Evolutionary conservation across 2,113 vertebrate genomes (phyloP).

Genomic region (Rhinoptilus africanus): DNA sequence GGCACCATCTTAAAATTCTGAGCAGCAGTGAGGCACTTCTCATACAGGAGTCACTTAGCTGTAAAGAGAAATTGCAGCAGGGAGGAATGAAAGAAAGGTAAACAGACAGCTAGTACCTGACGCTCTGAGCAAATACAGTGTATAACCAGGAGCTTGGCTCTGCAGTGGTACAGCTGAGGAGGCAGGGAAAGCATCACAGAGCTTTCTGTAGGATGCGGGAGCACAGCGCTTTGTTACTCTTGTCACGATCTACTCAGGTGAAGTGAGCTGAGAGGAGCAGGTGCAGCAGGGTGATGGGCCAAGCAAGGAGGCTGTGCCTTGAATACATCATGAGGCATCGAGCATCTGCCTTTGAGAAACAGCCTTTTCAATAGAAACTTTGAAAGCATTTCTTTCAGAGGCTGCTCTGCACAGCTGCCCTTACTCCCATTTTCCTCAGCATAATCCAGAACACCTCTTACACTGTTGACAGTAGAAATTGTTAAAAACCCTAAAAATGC

Average conservation of each 20-base stretch:
- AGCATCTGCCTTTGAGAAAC: slow-evolving; percentile 57
- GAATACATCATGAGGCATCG: slow-evolving; percentile 36
- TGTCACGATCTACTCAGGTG: slow-evolving; percentile 59
- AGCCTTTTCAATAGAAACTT: neutral
- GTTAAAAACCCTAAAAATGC: neutral
- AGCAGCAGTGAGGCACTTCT: neutral
- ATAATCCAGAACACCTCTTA: neutral
- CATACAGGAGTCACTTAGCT: fast-evolving
- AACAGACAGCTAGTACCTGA: neutral
- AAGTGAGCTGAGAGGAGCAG: slow-evolving; percentile 53
- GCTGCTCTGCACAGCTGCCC: neutral
- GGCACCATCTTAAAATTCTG: neutral
- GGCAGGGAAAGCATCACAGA: neutral
- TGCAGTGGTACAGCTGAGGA: neutral
- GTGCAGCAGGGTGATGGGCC: slow-evolving; percentile 52
- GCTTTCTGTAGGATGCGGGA: neutral
- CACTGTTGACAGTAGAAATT: neutral
- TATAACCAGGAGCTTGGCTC: neutral
- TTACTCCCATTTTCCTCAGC: neutral
- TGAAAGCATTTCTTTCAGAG: slow-evolving; percentile 29
- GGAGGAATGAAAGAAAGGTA: neutral
- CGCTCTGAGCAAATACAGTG: slow-evolving; percentile 2
- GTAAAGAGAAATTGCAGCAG: neutral
- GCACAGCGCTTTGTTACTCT: slow-evolving; percentile 19
- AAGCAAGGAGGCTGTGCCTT: slow-evolving; percentile 22